Evolutionary conservation across 92 coral and sea anemone genomes (phyloP).

Genomic region (Zoanthus sociatus): DNA sequence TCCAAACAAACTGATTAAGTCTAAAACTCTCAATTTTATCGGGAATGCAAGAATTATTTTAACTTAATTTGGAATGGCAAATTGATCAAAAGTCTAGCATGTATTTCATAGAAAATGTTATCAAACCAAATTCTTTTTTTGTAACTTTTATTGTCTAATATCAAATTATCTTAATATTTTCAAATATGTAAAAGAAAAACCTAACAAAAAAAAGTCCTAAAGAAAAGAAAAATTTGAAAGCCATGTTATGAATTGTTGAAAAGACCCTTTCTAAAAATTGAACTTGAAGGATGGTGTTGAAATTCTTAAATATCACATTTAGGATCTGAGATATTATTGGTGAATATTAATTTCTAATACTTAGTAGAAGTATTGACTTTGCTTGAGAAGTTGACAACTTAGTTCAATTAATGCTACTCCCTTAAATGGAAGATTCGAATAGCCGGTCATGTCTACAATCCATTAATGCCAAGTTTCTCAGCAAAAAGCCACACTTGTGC

Average conservation of each 20-base stretch:
- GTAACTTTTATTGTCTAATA: neutral
- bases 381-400: too few relatives aligned
- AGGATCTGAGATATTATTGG: too few relatives aligned
- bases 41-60: neutral
- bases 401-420: too few relatives aligned
- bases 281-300: too few relatives aligned
- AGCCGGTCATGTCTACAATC: too few relatives aligned
- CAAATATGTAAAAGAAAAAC: neutral
- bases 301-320: too few relatives aligned
- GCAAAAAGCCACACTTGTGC: too few relatives aligned
- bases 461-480: too few relatives aligned
- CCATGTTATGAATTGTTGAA: slow-evolving; percentile 1
- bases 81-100: slow-evolving; percentile 2
- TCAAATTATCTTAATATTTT: neutral
- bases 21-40: slow-evolving; percentile 1
- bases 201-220: neutral
- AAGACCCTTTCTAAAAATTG: neutral
- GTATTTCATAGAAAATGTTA: neutral
- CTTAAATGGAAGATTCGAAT: too few relatives aligned
- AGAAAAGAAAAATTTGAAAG: neutral
- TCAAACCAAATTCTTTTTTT: neutral
- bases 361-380: too few relatives aligned
- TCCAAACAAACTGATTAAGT: neutral
- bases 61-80: neutral
- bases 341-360: too few relatives aligned